Conservation (phyloP, 2,113 vertebrate genomes). For the Tautogolabrus adspersus region DNA sequence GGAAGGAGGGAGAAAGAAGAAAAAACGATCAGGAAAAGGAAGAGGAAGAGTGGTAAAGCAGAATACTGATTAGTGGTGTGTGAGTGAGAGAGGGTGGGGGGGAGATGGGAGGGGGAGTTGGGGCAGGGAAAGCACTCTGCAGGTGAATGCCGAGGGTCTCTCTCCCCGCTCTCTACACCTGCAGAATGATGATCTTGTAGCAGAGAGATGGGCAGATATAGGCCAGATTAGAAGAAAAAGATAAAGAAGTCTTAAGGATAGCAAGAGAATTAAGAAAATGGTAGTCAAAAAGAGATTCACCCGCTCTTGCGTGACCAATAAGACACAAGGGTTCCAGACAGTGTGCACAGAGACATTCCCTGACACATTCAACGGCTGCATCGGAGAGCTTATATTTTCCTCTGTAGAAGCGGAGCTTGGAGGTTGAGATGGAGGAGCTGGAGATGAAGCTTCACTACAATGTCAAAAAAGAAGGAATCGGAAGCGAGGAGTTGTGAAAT, state of each 20-base stretch:
- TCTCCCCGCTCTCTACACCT: conserved; percentile 25
- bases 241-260: conserved; percentile 10
- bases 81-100: conserved; percentile 17
- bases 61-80: conserved; percentile 79
- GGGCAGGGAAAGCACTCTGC: conserved; percentile 58
- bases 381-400: conserved; percentile 14
- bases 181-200: conserved; percentile 37
- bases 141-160: conserved; percentile 72
- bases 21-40: conserved; percentile 18
- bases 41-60: conserved; percentile 58
- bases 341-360: conserved; percentile 27
- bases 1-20: conserved; percentile 33
- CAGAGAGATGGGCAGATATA: conserved; percentile 16
- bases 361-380: conserved; percentile 29
- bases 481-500: conserved; percentile 59
- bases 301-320: conserved; percentile 22
- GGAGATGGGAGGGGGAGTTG: conserved; percentile 24
- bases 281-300: conserved; percentile 4
- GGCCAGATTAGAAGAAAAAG: conserved; percentile 21
- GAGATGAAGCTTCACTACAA: conserved; percentile 40
- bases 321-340: conserved; percentile 29
- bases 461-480: conserved; percentile 39
- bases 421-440: conserved; percentile 14
- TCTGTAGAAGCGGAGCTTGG: conserved; percentile 5
- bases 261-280: background rate